A percentile compares a stretch with the other conserved stretches of the same genome.
Evolutionary conservation across 30 jellyfish, hydroid and myxozoan genomes (phyloP).

Genomic region (Chironex yamaguchii): DNA sequence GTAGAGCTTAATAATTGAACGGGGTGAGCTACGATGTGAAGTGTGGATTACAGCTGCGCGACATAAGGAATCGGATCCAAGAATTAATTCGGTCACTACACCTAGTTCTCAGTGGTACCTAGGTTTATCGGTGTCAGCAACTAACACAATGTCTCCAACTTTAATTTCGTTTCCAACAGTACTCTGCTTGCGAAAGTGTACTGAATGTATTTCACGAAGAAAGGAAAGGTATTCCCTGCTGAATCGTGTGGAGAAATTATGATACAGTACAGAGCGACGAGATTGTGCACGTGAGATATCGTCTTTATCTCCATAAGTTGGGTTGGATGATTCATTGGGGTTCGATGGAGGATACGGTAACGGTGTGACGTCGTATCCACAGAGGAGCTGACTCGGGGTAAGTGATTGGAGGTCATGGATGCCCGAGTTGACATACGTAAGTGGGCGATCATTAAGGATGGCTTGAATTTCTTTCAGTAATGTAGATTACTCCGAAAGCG

Average conservation of each 20-base stretch:
- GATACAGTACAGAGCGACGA: neutral
- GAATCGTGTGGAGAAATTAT: constrained; percentile 3
- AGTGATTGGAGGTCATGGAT: constrained; percentile 28
- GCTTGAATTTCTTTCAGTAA: constrained; percentile 30
- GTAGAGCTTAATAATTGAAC: constrained; percentile 2
- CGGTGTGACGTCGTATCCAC: constrained; percentile 32
- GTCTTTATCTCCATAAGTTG: constrained; percentile 9
- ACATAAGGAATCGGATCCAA: constrained; percentile 17
- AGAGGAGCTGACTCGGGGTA: constrained; percentile 31
- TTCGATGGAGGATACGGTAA: constrained; percentile 31
- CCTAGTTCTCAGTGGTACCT: constrained; percentile 39
- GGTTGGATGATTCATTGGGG: constrained; percentile 3
- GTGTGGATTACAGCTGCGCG: constrained; percentile 15
- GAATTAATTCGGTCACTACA: neutral
- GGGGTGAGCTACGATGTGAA: constrained; percentile 10
- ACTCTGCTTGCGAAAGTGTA: neutral
- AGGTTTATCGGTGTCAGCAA: constrained; percentile 38
- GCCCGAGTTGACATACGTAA: constrained; percentile 10
- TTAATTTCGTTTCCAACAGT: neutral
- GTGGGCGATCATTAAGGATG: constrained; percentile 35
- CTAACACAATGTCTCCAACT: constrained; percentile 13
- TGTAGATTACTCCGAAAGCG: neutral
- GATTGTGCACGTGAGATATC: constrained; percentile 7
- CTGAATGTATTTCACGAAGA: constrained; percentile 21
- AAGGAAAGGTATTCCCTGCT: constrained; percentile 8